Base-by-base conservation (phyloP, 1,140 invertebrate genomes). In the Helicorthomorpha holstii region DNA sequence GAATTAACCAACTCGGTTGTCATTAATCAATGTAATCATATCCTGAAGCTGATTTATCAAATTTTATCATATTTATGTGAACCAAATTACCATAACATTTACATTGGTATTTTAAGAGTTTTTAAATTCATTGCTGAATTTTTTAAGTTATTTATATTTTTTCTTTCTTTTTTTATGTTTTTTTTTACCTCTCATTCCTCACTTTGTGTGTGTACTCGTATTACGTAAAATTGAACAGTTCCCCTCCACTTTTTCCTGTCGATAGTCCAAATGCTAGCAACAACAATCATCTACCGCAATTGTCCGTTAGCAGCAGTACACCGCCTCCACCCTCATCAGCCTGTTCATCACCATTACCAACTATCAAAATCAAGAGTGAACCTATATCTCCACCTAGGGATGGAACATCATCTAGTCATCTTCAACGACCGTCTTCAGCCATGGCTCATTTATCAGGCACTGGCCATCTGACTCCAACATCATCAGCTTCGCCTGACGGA, bases 331-430 rank as follows among this genome's bases (percentile, higher is more conserved):
- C 16, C 19, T 71, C 75, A 34, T 34, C 29, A 7, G n/a, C n/a
- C n/a, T n/a, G n/a, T n/a, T n/a, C n/a, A n/a, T 87, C 85, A 56
- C 84, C 85, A 10, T 70, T 83, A 59, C 79, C 84, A 54, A n/a
- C n/a, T n/a, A 80, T 93, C 50, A 87, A 87, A 69, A 91, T 95
- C 64, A 95, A 93, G 70, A 88, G 85, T 59, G 90, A 95, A 68
- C 89, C 90, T 16, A 88, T 92, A 62, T 91, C 87, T 59, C 89
- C 90, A 52, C 88, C 89, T 2, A 69, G 81, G 51, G 79, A 81
- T 59, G 29, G 7, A 7, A 34, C 7, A 7, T n/a, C 34, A 3
- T 51, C 50, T 51, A 51, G 50, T 51, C 50, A 51, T 2, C 50
- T 51, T 3, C 50, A 51, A 10, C 50, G 50, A 25, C 50, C 50